A percentile compares a stretch with the other conserved stretches of the same genome.
Conservation (phyloP, 1,140 invertebrate genomes). For the Microplitis demolitor region DNA sequence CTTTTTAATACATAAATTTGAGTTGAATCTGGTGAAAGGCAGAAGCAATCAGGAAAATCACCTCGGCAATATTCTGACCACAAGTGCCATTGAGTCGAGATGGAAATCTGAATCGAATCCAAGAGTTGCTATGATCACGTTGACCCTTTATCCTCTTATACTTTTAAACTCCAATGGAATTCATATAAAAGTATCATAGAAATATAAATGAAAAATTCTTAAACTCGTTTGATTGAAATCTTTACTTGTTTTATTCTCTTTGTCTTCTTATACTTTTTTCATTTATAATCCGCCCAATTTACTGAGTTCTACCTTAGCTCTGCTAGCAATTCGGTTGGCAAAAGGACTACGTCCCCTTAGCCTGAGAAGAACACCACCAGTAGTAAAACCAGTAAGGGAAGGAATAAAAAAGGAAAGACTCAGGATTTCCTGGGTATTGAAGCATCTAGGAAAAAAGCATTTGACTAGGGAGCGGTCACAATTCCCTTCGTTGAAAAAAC, state of each 20-base stretch:
- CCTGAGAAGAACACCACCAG: background rate
- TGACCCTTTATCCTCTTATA: background rate
- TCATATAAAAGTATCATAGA: no score
- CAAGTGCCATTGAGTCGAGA: background rate
- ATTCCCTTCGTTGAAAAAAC: slow-evolving; percentile 15
- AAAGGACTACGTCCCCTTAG: background rate
- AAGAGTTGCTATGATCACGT: background rate
- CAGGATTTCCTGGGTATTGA: slow-evolving; percentile 26
- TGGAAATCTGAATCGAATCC: background rate
- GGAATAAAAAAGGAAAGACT: slow-evolving; percentile 22
- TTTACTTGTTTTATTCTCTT: background rate
- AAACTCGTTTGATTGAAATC: background rate
- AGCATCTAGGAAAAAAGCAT: slow-evolving; percentile 21
- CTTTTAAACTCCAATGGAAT: background rate
- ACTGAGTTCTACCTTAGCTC: background rate
- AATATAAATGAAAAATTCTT: background rate
- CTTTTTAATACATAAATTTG: background rate
- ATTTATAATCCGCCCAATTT: background rate
- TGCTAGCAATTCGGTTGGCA: background rate
- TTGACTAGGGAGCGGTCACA: slow-evolving; percentile 6
- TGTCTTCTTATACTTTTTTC: background rate
- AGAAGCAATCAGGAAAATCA: slow-evolving; percentile 2
- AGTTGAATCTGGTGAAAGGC: background rate
- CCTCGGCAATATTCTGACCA: background rate
- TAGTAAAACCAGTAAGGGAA: background rate